phyloP scores from a whole-genome alignment of 2,797 vertebrate species.

The Falco concolor region DNA sequence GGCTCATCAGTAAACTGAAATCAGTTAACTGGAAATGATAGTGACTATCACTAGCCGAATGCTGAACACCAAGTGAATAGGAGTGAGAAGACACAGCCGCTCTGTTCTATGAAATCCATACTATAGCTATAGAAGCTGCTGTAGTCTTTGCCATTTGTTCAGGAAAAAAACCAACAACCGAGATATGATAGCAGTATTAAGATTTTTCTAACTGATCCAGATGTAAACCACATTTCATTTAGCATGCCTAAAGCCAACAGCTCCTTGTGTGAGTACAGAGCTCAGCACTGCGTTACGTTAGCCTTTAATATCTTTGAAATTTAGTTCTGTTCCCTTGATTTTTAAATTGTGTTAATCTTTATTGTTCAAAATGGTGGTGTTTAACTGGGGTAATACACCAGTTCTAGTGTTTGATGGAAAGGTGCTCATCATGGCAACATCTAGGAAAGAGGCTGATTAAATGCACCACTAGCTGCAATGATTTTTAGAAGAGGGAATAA shows the following conservation, averaged over 20 bases:
- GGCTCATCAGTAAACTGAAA: not conserved
- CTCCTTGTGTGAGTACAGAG: not conserved
- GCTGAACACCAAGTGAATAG: not conserved
- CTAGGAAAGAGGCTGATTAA: not conserved
- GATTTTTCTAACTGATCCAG: not conserved
- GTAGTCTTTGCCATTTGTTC: not conserved
- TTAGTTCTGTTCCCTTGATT: not conserved
- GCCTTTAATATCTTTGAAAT: not conserved
- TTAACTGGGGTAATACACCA: not conserved
- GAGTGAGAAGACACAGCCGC: not conserved
- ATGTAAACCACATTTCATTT: not conserved
- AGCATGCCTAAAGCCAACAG: not conserved
- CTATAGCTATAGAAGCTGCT: not conserved
- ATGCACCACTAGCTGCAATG: not conserved
- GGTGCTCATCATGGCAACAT: not conserved
- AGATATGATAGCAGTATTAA: not conserved
- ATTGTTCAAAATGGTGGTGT: not conserved
- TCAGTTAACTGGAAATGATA: not conserved
- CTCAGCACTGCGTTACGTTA: not conserved
- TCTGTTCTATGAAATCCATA: not conserved
- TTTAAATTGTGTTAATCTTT: not conserved
- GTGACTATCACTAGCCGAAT: not conserved
- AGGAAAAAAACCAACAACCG: not conserved
- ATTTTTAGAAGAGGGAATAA: conserved; percentile 26
- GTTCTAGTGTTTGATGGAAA: not conserved